Evolutionary conservation across 2,797 vertebrate genomes (phyloP).

Genomic region (Xenops minutus): DNA sequence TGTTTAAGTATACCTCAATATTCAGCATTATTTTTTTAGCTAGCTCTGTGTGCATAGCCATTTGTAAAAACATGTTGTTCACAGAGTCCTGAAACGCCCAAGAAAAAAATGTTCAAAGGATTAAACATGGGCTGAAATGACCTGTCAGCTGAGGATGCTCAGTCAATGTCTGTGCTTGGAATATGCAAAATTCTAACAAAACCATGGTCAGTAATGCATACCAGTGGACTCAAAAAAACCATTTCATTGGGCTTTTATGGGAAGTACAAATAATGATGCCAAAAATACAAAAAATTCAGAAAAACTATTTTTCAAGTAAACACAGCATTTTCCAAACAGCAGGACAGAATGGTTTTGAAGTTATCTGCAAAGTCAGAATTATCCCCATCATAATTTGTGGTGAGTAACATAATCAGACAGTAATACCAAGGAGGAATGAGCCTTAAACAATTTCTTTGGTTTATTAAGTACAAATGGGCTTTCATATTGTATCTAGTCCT

Average conservation of each 20-base stretch:
- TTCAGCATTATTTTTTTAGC: not conserved
- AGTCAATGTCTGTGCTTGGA: not conserved
- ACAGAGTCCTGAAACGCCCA: not conserved
- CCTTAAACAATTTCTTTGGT: not conserved
- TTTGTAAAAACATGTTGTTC: not conserved
- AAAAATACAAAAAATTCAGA: not conserved
- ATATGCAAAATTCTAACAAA: not conserved
- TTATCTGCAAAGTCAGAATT: not conserved
- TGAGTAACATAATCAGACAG: not conserved
- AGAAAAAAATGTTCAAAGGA: not conserved
- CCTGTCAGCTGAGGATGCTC: not conserved
- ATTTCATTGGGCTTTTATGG: not conserved
- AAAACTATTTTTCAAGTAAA: not conserved
- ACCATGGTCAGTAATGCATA: not conserved
- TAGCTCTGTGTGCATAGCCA: not conserved
- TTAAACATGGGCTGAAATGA: not conserved
- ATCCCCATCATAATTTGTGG: fast-evolving
- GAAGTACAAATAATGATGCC: not conserved
- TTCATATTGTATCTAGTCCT: not conserved
- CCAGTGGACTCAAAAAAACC: not conserved
- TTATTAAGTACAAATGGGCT: not conserved
- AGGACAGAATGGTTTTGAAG: not conserved
- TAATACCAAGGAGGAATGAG: not conserved
- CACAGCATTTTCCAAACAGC: not conserved
- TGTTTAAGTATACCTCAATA: not conserved